A percentile compares a stretch with the other conserved stretches of the same genome.
These are phyloP conservation scores for Sander vitreus DNA, from an alignment of 2,113 vertebrate genomes.

Conservation along the genomic window DNA sequence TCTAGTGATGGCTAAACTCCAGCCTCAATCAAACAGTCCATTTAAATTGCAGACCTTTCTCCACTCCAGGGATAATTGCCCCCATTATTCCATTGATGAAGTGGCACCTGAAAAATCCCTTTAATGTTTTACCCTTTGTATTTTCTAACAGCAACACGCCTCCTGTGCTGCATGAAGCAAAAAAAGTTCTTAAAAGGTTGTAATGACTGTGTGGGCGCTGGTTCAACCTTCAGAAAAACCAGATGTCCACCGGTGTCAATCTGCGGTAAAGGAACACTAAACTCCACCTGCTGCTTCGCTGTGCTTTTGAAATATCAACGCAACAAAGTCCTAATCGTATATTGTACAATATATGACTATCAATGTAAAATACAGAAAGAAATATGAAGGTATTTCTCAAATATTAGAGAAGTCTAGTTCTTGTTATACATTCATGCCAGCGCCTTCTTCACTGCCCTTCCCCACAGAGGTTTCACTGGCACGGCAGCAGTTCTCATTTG, in stretches of 20 bases:
- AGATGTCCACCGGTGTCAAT: constrained; percentile 34
- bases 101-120: constrained; percentile 75
- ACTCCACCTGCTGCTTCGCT: constrained; percentile 3
- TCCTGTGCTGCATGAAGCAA: constrained; percentile 38
- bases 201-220: constrained; percentile 47
- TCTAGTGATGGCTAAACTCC: constrained; percentile 51
- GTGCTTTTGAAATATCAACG: not conserved
- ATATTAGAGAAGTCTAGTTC: not conserved
- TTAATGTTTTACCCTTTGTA: constrained; percentile 74
- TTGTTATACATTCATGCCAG: constrained; percentile 26
- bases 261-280: not conserved
- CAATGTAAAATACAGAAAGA: not conserved
- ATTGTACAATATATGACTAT: not conserved
- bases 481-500: constrained; percentile 57
- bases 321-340: not conserved
- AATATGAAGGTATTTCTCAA: not conserved
- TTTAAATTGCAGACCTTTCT: constrained; percentile 67
- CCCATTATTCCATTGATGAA: constrained; percentile 74
- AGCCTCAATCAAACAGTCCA: constrained; percentile 56
- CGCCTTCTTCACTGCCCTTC: constrained; percentile 5
- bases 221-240: constrained; percentile 31
- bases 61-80: constrained; percentile 75
- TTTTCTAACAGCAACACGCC: constrained; percentile 39
- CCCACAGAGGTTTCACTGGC: constrained; percentile 37
- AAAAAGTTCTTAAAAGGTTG: constrained; percentile 31